Base-by-base conservation (phyloP, 2,113 vertebrate genomes). In the Limnothrissa miodon region DNA sequence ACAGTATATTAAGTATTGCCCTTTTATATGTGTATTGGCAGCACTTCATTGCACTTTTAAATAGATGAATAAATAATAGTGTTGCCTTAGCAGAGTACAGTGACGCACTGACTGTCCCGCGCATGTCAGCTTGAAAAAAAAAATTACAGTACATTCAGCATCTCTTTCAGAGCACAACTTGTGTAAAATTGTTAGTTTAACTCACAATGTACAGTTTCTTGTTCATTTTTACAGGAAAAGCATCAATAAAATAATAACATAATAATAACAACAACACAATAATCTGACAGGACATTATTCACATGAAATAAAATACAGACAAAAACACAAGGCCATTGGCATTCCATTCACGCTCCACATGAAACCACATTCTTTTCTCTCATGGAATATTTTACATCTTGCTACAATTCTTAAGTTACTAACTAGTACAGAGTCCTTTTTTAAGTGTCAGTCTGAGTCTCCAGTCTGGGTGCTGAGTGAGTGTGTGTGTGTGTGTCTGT, bases 381-480 rank as follows among this genome's bases (percentile, higher is more conserved):
- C 94, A 97, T 93, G 95, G 93, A 95, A 95, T 98, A 99, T 97
- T 96, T 99, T 99, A 99, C 98, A 99, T 93, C 94, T 97, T 95
- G 95, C 80, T 92, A 95, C 95, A 89, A 93, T 96, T 93, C 15
- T 74, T 36, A 74, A 33, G 29, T 96, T 96, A 96, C 97, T 97
- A 97, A 93, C 94, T 92, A 95, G 95, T 88, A 95, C 88, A 94
- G 91, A 91, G 92, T 93, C 90, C 92, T 95, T 92, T 93, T 94
- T 85, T 93, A 39, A 85, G 83, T 85, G 85, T 90, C 88, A 88
- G 78, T 93, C 91, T 88, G 51, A 89, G 62, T 91, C 84, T 93
- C 92, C 92, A 92, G 92, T 93, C 91, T 93, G 82, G 89, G 91
- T 91, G 89, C 89, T 80, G 81, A 62, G 25, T 53, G 80, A 39